Percentiles rank a stretch among this genome's conserved stretches.
phyloP scores from a whole-genome alignment of 2,113 vertebrate species.

The Cyanistes caeruleus region DNA sequence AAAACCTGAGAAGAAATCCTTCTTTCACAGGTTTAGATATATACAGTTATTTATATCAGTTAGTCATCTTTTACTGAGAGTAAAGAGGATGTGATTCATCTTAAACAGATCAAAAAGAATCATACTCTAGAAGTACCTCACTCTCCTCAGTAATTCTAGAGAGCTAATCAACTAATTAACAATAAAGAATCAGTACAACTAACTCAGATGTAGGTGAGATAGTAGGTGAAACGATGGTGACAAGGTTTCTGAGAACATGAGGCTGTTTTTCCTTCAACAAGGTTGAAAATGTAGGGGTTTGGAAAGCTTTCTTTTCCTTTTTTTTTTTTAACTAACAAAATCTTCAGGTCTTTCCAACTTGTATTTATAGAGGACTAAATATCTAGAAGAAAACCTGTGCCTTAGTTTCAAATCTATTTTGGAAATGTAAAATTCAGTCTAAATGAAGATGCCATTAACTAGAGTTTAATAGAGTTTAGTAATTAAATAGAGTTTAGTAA shows the following conservation, averaged over 20 bases:
- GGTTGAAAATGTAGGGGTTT: neutral
- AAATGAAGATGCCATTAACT: neutral
- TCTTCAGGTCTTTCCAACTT: neutral
- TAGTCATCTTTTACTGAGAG: neutral
- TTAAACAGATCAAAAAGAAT: neutral
- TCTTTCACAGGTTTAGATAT: neutral
- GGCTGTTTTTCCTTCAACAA: neutral
- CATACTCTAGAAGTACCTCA: neutral
- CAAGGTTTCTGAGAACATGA: neutral
- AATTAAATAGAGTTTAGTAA: too few species aligned
- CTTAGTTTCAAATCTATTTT: neutral
- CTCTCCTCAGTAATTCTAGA: neutral
- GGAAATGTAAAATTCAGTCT: neutral
- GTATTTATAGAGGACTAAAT: neutral
- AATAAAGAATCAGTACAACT: neutral
- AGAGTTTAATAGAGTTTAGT: too few species aligned
- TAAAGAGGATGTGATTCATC: neutral
- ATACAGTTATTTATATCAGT: neutral
- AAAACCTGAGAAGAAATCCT: neutral
- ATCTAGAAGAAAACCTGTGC: neutral
- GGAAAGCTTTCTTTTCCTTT: neutral
- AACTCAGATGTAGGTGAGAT: neutral
- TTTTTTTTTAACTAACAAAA: neutral
- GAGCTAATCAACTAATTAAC: neutral
- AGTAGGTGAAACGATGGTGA: neutral